A percentile compares a stretch with the other conserved stretches of the same genome.
These are phyloP conservation scores for Bergia puertoricense DNA, from an alignment of 92 coral and sea anemone genomes.

Conservation along the genomic window DNA sequence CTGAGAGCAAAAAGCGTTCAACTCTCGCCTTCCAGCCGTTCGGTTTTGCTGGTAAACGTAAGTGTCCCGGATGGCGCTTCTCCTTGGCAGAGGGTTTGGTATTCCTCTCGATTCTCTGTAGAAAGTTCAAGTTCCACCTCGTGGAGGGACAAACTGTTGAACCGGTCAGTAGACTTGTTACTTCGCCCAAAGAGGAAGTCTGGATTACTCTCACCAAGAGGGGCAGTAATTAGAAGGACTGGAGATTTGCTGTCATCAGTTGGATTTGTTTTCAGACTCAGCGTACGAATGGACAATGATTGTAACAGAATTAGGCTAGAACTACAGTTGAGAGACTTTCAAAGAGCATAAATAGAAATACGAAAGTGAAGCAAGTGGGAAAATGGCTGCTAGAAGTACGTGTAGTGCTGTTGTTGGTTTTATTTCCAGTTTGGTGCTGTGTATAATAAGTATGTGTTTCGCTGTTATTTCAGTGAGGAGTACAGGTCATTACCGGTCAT, in stretches of 20 bases:
- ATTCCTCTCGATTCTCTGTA: conserved; percentile 79
- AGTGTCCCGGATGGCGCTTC: conserved; percentile 96
- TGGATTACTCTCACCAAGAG: conserved; percentile 81
- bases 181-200: conserved; percentile 87
- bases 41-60: conserved; percentile 98
- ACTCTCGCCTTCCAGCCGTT: conserved; percentile 90
- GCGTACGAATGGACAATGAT: neutral
- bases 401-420: no score
- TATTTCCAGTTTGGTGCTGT: no score
- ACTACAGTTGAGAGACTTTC: neutral
- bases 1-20: conserved; percentile 78
- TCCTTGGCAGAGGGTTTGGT: conserved; percentile 85
- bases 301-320: neutral
- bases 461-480: no score
- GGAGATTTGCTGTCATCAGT: neutral
- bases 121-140: conserved; percentile 82
- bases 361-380: neutral
- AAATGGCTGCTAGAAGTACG: neutral
- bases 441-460: no score
- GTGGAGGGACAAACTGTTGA: conserved; percentile 89
- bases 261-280: neutral
- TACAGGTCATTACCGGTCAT: no score
- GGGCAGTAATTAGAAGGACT: neutral
- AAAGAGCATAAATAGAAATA: no score
- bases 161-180: conserved; percentile 77